Percentiles rank a stretch among this genome's conserved stretches.
phyloP scores from a whole-genome alignment of 2,113 vertebrate species.

The Mormyrus iriodes region DNA sequence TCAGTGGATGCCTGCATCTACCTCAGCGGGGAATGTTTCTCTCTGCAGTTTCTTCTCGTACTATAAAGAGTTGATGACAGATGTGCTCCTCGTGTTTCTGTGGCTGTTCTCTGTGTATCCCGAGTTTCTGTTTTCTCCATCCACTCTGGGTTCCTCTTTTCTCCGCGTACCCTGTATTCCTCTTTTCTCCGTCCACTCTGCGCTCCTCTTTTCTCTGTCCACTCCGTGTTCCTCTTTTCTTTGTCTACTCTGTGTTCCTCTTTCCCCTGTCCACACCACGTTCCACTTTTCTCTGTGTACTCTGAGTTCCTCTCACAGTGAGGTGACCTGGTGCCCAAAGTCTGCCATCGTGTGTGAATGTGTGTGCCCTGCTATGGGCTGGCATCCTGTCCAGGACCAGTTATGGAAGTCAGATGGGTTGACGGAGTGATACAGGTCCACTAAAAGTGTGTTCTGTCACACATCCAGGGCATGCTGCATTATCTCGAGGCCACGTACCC shows the following conservation, averaged over 20 bases:
- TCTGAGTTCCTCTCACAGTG: not conserved
- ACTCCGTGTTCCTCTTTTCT: not conserved
- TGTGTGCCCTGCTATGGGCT: not conserved
- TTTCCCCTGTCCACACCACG: not conserved
- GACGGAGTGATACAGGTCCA: not conserved
- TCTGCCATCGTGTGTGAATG: not conserved
- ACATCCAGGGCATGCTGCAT: not conserved
- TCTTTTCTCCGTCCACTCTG: not conserved
- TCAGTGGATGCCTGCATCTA: conserved; percentile 27
- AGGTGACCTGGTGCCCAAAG: not conserved
- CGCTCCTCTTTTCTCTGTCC: not conserved
- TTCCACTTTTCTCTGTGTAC: not conserved
- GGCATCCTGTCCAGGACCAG: not conserved
- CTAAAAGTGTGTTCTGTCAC: not conserved
- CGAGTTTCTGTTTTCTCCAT: not conserved
- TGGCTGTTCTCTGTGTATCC: not conserved
- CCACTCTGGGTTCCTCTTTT: not conserved
- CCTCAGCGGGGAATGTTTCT: conserved; percentile 19
- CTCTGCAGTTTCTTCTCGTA: not conserved
- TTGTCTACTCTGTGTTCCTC: not conserved
- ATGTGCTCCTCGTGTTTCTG: not conserved
- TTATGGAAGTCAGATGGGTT: not conserved
- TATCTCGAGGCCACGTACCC: not conserved
- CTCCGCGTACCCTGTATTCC: not conserved
- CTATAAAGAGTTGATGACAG: not conserved